Conservation (phyloP, 2,113 vertebrate species). For the Serinus canaria region DNA sequence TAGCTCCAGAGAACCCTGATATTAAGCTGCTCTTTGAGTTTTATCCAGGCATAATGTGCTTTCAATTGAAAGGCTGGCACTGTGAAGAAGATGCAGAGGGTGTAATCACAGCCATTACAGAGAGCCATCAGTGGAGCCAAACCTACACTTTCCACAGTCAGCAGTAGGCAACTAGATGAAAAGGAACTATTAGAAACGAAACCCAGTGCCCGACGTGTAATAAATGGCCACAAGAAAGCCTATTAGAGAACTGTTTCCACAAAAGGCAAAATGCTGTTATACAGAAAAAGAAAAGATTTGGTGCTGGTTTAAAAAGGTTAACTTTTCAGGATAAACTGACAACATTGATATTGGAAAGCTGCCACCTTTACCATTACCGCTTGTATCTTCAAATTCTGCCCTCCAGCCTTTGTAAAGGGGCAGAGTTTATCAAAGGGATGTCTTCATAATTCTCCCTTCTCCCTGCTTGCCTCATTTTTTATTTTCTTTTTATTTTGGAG, state of each 20-base stretch:
- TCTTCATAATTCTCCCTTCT: not conserved
- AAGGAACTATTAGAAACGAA: conserved; percentile 70
- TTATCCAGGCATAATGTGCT: conserved; percentile 74
- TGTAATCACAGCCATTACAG: conserved; percentile 78
- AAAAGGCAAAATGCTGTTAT: conserved; percentile 35
- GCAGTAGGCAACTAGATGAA: conserved; percentile 72
- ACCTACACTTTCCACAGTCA: conserved; percentile 77
- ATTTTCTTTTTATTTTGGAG: not conserved
- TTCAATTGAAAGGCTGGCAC: conserved; percentile 73
- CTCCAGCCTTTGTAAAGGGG: not conserved
- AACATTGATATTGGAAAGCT: not conserved
- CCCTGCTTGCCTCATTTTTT: not conserved
- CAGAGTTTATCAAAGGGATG: not conserved
- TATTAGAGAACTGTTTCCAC: conserved; percentile 43
- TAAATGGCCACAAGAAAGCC: conserved; percentile 58
- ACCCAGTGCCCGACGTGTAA: conserved; percentile 65
- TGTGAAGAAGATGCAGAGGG: conserved; percentile 74
- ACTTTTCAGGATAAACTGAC: conserved; percentile 3
- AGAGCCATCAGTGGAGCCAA: conserved; percentile 72
- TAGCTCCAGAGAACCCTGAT: conserved; percentile 72
- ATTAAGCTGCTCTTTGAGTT: conserved; percentile 78
- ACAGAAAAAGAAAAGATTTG: not conserved
- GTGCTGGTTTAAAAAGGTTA: conserved; percentile 48
- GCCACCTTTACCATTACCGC: not conserved
- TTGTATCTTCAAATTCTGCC: not conserved